Conservation (phyloP, 2,888 invertebrate species). For the Pollenia amentaria region DNA sequence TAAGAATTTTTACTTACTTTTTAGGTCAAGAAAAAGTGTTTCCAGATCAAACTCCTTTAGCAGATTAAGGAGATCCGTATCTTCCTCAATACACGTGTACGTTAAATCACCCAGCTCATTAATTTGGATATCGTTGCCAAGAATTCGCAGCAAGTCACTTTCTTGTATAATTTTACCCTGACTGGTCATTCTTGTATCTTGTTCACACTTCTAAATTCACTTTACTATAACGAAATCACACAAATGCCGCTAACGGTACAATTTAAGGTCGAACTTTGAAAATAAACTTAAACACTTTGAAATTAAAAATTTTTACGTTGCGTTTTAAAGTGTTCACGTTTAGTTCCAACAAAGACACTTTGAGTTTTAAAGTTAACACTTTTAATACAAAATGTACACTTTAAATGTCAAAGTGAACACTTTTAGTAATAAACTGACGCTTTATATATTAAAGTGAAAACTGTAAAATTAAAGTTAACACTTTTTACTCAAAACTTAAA, state of each 20-base stretch:
- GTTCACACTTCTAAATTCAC: slow-evolving; percentile 55
- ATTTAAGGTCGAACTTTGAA: no score
- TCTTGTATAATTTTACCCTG: slow-evolving; percentile 45
- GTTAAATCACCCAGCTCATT: slow-evolving; percentile 53
- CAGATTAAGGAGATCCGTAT: slow-evolving; percentile 28
- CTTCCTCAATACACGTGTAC: slow-evolving; percentile 47
- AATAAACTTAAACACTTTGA: no score
- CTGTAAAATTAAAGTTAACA: no score
- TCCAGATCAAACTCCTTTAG: slow-evolving; percentile 61
- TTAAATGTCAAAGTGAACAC: slow-evolving; percentile 48
- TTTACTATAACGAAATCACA: slow-evolving; percentile 43
- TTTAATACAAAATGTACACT: slow-evolving; percentile 49
- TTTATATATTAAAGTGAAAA: no score
- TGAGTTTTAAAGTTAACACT: slow-evolving; percentile 49
- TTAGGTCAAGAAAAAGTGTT: slow-evolving; percentile 57
- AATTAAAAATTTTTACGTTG: no score
- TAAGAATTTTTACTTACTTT: slow-evolving; percentile 10
- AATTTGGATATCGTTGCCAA: slow-evolving; percentile 53
- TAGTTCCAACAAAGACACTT: slow-evolving; percentile 49
- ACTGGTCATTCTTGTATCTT: slow-evolving; percentile 38
- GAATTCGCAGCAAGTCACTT: slow-evolving; percentile 28
- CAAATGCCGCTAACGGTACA: slow-evolving; percentile 23
- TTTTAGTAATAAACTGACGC: no score
- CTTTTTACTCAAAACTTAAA: no score
- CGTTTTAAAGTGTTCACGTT: slow-evolving; percentile 5